Conservation (phyloP, 2,113 vertebrate species). For the Pavo muticus region DNA sequence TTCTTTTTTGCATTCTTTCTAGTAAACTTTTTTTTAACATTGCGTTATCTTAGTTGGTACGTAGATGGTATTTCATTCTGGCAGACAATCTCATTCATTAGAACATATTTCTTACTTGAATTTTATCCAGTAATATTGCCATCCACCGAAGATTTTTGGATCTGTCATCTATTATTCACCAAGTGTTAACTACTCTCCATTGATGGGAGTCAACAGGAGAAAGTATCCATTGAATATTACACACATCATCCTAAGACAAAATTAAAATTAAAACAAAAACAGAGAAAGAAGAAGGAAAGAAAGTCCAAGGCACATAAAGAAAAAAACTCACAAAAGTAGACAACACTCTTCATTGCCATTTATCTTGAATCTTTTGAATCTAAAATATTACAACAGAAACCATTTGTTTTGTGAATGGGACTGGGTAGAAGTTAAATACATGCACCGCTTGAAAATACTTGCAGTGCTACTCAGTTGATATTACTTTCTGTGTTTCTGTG, state of each 20-base stretch:
- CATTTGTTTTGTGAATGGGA: rapidly evolving
- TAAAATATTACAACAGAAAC: not conserved
- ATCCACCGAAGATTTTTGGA: not conserved
- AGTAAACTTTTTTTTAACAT: not conserved
- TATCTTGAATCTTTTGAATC: not conserved
- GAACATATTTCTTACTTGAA: constrained; percentile 5
- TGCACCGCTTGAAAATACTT: not conserved
- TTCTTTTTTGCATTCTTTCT: not conserved
- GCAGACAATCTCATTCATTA: not conserved
- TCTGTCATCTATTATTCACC: not conserved
- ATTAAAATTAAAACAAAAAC: not conserved
- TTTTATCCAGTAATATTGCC: not conserved
- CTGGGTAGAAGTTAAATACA: not conserved
- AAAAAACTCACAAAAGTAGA: not conserved
- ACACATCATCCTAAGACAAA: not conserved
- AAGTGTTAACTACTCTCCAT: not conserved
- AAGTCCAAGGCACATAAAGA: not conserved
- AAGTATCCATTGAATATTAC: not conserved
- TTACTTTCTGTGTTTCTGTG: not conserved
- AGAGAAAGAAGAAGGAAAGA: not conserved
- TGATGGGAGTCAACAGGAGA: not conserved
- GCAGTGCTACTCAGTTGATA: not conserved
- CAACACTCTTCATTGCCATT: not conserved
- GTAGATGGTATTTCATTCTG: not conserved
- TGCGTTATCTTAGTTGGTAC: not conserved